Percentiles rank a stretch among this genome's conserved stretches.
Evolutionary conservation across 2,888 invertebrate species (phyloP).

Genomic region (Nudaria mundana): DNA sequence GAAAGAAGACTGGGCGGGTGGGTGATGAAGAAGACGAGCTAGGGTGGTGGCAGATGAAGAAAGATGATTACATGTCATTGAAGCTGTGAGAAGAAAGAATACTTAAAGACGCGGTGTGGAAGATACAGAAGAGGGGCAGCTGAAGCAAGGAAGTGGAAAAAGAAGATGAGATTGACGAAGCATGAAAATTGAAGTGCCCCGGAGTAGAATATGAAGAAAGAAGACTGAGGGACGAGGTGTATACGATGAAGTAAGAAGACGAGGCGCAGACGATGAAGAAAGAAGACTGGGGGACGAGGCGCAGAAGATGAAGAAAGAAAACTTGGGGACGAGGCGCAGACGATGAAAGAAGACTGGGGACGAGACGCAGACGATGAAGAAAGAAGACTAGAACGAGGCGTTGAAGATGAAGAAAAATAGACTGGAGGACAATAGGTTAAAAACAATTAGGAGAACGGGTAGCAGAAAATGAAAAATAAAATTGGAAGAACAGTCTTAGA

Average conservation of each 20-base stretch:
- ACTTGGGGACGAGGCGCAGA: slow-evolving; percentile 9
- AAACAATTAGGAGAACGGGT: too few relatives aligned
- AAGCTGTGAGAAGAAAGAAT: slow-evolving; percentile 7
- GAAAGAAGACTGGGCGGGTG: background rate
- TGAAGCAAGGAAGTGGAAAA: background rate
- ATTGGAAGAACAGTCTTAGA: too few relatives aligned
- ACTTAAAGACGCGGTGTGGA: slow-evolving; percentile 1
- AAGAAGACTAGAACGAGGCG: slow-evolving; percentile 12
- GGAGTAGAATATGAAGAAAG: background rate
- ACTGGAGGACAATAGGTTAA: too few relatives aligned
- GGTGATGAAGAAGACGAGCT: background rate
- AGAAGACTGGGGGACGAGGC: slow-evolving; percentile 6
- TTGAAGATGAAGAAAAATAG: slow-evolving; percentile 8
- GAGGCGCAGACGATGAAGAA: slow-evolving; percentile 8
- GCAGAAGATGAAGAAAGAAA: slow-evolving; percentile 13
- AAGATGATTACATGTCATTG: slow-evolving; percentile 1
- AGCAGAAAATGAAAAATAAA: too few relatives aligned
- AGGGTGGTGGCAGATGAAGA: background rate
- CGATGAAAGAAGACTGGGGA: slow-evolving; percentile 5
- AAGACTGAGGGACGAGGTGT: slow-evolving; percentile 1
- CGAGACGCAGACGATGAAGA: slow-evolving; percentile 8
- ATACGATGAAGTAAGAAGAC: background rate
- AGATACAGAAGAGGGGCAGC: slow-evolving; percentile 1
- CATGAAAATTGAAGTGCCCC: background rate
- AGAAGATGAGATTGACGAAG: slow-evolving; percentile 3